These are phyloP conservation scores for Anarsia innoxiella DNA, from an alignment of 2,888 invertebrate genomes.

Conservation along the genomic window DNA sequence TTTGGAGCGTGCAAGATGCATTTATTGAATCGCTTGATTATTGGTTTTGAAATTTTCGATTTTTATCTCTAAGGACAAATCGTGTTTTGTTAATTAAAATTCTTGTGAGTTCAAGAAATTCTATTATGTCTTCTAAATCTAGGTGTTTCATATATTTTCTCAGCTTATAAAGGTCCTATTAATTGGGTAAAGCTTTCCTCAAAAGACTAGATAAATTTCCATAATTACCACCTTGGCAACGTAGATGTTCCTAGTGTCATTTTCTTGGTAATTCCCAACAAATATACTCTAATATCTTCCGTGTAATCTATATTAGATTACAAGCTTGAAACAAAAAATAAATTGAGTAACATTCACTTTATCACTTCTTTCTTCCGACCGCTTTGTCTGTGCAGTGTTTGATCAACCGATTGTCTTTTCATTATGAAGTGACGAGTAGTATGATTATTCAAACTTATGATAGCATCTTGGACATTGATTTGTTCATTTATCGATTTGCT, in stretches of 20 bases:
- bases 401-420: conserved; percentile 50
- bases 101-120: too few species aligned
- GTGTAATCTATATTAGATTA: conserved; percentile 7
- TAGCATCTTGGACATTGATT: conserved; percentile 57
- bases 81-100: too few species aligned
- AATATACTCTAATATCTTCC: background rate
- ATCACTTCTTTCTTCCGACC: conserved; percentile 16
- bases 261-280: background rate
- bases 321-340: background rate
- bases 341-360: conserved; percentile 1
- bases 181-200: too few species aligned
- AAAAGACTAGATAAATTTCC: too few species aligned
- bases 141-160: too few species aligned
- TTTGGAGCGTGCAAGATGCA: conserved; percentile 7
- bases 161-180: too few species aligned
- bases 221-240: background rate
- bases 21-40: too few species aligned
- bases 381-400: conserved; percentile 37
- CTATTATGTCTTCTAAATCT: too few species aligned
- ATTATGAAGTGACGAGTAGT: conserved; percentile 44
- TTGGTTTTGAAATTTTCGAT: too few species aligned
- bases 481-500: conserved; percentile 33
- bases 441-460: conserved; percentile 56
- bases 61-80: too few species aligned
- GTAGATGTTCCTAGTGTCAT: background rate